Percentiles rank a stretch among this genome's conserved stretches.
phyloP scores from a whole-genome alignment of 2,797 vertebrate genomes.

The Hydrocynus forskahlii region DNA sequence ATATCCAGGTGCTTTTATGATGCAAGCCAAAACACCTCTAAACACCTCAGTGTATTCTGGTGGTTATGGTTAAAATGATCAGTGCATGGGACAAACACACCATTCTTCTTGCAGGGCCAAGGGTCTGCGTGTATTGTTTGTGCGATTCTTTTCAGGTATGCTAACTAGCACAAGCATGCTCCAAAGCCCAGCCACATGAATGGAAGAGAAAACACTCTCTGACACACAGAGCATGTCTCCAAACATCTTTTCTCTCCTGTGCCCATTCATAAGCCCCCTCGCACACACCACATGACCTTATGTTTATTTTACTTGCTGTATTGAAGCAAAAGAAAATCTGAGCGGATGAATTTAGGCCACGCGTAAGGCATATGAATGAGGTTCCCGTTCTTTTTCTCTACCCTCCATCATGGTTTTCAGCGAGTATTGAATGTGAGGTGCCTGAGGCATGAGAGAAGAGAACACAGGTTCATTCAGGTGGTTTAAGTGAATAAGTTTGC shows the following conservation, averaged over 20 bases:
- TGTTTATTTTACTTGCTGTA: conserved; percentile 46
- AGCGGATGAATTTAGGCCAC: conserved; percentile 52
- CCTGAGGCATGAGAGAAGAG: conserved; percentile 6
- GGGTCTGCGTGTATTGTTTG: conserved; percentile 6
- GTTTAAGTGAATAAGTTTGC: conserved; percentile 20
- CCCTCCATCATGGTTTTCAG: conserved; percentile 15
- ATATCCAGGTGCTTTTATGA: too few relatives aligned
- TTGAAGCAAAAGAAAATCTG: conserved; percentile 30
- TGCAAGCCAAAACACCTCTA: not conserved
- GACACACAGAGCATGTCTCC: conserved; percentile 25
- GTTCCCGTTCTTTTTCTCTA: conserved; percentile 13
- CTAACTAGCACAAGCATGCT: not conserved
- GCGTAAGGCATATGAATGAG: conserved; percentile 35
- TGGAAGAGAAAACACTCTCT: not conserved
- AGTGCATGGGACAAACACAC: not conserved
- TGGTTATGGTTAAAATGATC: conserved; percentile 13
- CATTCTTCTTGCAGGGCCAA: not conserved
- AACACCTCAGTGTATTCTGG: not conserved
- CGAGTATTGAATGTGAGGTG: conserved; percentile 13
- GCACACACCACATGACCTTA: conserved; percentile 9
- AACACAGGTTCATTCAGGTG: conserved; percentile 17
- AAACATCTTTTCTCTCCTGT: conserved; percentile 15
- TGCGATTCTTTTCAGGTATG: conserved; percentile 16
- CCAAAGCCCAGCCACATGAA: conserved; percentile 5
- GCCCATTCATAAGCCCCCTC: conserved; percentile 17